Conservation (phyloP, 2,113 vertebrate species). For the Myotis yumanensis region DNA sequence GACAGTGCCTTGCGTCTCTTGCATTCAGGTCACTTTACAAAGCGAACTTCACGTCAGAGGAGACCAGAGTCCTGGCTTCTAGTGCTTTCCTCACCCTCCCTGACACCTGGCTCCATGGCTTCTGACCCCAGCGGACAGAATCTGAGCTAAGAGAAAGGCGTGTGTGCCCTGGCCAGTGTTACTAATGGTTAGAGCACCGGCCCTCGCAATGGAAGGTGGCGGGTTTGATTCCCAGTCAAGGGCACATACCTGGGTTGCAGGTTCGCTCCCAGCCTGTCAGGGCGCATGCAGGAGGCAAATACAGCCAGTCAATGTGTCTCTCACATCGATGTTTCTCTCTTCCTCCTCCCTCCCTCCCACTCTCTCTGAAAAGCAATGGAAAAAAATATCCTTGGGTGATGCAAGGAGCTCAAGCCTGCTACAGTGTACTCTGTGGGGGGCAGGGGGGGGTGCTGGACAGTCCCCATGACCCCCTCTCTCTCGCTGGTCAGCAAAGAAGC, state of each 20-base stretch:
- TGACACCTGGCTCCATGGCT: background rate
- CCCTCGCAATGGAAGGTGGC: no score
- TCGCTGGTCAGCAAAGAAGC: background rate
- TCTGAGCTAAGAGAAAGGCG: background rate
- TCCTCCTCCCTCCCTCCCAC: no score
- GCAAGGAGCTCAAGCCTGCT: background rate
- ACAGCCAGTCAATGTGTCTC: no score
- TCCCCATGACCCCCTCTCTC: no score
- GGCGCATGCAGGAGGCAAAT: no score
- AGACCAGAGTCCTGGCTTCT: background rate
- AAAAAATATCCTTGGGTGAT: background rate
- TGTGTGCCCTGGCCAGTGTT: no score
- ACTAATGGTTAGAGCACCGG: no score
- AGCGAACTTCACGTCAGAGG: background rate
- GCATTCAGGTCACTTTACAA: background rate
- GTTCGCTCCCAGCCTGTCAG: no score
- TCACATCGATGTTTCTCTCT: no score
- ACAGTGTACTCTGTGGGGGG: accelerated
- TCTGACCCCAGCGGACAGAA: background rate
- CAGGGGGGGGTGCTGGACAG: background rate
- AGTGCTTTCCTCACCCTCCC: background rate
- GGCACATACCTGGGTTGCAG: no score
- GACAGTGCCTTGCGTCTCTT: background rate
- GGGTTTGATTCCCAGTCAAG: no score
- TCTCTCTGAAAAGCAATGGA: no score